Conservation (phyloP, 2,113 vertebrate genomes). For the Glaucomys volans region DNA sequence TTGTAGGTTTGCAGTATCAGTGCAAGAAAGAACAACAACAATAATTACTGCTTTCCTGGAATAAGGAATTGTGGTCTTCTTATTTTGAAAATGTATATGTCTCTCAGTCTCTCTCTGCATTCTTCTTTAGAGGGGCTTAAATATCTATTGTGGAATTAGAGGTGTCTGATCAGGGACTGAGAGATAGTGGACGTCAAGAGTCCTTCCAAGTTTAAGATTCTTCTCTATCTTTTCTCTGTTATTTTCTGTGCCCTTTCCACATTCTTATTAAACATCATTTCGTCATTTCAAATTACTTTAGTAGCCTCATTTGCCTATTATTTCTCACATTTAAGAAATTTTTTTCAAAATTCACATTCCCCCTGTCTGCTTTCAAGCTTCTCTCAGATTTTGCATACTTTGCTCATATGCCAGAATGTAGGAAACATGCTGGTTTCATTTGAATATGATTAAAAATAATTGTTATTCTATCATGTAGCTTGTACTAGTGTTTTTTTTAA, state of each 20-base stretch:
- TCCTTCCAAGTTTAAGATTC: background rate
- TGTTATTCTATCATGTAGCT: background rate
- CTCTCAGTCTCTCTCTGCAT: background rate
- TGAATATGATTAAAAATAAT: constrained; percentile 3
- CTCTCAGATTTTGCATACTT: background rate
- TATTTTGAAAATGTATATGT: background rate
- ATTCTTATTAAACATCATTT: background rate
- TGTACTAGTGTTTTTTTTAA: background rate
- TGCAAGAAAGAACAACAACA: background rate
- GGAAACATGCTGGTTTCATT: background rate
- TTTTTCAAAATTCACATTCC: constrained; percentile 47
- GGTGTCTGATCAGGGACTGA: background rate
- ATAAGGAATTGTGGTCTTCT: background rate
- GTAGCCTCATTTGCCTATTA: background rate
- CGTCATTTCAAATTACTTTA: background rate
- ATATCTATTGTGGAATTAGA: background rate
- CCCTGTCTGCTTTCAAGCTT: background rate
- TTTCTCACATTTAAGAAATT: background rate
- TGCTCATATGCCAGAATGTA: background rate
- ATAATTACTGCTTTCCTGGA: background rate
- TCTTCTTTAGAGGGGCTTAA: background rate
- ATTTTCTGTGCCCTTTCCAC: background rate
- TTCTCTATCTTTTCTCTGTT: background rate
- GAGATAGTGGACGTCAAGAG: background rate
- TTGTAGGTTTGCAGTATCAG: background rate